phyloP scores from a whole-genome alignment of 1,140 invertebrate species.

The Cyclina sinensis region DNA sequence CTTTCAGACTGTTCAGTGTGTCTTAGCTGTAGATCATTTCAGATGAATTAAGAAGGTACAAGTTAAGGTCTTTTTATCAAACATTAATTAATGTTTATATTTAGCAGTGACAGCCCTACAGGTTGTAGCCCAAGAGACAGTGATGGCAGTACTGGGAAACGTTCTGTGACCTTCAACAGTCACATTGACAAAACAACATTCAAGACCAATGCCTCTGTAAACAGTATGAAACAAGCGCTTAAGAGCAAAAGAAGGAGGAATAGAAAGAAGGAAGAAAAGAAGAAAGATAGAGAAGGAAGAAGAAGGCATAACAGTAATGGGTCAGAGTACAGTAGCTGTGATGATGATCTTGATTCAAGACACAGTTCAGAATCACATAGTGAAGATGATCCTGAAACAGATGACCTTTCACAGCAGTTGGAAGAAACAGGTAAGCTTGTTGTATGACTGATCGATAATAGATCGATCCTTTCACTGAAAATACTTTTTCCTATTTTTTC shows the following conservation, averaged over 20 bases:
- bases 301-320: slow-evolving; percentile 76
- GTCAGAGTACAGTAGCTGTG: slow-evolving; percentile 77
- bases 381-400: slow-evolving; percentile 31
- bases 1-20: too few relatives aligned
- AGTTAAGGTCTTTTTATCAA: too few relatives aligned
- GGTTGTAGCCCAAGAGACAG: slow-evolving; percentile 70
- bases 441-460: too few relatives aligned
- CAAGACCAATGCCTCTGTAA: slow-evolving; percentile 80
- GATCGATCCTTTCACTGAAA: too few relatives aligned
- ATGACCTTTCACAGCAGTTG: neutral
- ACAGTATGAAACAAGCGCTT: slow-evolving; percentile 82
- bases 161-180: slow-evolving; percentile 84
- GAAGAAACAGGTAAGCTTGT: slow-evolving; percentile 24
- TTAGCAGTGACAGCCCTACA: slow-evolving; percentile 67
- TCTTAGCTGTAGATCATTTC: too few relatives aligned
- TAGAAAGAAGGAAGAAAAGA: slow-evolving; percentile 81
- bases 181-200: slow-evolving; percentile 83
- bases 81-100: too few relatives aligned
- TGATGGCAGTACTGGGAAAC: slow-evolving; percentile 72
- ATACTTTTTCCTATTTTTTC: too few relatives aligned
- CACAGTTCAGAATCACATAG: slow-evolving; percentile 44
- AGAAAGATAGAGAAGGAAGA: slow-evolving; percentile 59
- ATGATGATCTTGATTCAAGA: slow-evolving; percentile 72
- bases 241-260: slow-evolving; percentile 83
- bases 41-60: too few relatives aligned